A percentile compares a stretch with the other conserved stretches of the same genome.
These are phyloP conservation scores for Onthophagus sagittarius DNA, from an alignment of 2,888 invertebrate species.

Conservation along the genomic window DNA sequence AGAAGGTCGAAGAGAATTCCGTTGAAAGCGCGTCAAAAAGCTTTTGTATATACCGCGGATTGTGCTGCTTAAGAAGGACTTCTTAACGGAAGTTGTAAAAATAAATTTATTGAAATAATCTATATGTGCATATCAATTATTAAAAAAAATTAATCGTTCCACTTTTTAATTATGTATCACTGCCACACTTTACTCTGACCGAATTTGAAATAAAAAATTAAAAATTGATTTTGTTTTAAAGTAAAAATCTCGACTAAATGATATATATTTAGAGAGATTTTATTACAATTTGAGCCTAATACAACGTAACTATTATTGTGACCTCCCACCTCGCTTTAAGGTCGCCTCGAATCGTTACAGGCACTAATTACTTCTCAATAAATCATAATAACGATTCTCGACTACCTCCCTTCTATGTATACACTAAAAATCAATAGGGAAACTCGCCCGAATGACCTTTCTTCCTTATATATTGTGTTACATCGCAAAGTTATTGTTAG, in stretches of 20 bases:
- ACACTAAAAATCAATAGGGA: neutral
- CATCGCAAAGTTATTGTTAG: neutral
- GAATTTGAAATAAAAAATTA: too few species aligned
- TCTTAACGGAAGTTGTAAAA: slow-evolving; percentile 36
- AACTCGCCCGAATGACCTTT: neutral
- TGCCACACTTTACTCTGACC: too few species aligned
- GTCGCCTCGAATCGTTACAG: neutral
- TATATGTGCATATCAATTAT: neutral
- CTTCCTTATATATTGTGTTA: neutral
- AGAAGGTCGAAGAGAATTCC: slow-evolving; percentile 22
- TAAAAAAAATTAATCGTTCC: too few species aligned
- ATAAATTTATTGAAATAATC: neutral
- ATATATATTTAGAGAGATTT: too few species aligned
- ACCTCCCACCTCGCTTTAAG: neutral
- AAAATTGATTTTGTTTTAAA: too few species aligned
- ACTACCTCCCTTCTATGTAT: neutral
- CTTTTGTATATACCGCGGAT: slow-evolving; percentile 53
- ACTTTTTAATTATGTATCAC: too few species aligned
- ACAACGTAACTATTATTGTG: neutral
- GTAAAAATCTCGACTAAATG: too few species aligned
- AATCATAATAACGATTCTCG: neutral
- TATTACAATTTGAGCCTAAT: too few species aligned
- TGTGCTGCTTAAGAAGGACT: slow-evolving; percentile 52
- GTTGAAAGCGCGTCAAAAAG: slow-evolving; percentile 39
- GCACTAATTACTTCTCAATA: neutral